Evolutionary conservation across 2,797 vertebrate species (phyloP).

Genomic region (Gallinago nigripennis): DNA sequence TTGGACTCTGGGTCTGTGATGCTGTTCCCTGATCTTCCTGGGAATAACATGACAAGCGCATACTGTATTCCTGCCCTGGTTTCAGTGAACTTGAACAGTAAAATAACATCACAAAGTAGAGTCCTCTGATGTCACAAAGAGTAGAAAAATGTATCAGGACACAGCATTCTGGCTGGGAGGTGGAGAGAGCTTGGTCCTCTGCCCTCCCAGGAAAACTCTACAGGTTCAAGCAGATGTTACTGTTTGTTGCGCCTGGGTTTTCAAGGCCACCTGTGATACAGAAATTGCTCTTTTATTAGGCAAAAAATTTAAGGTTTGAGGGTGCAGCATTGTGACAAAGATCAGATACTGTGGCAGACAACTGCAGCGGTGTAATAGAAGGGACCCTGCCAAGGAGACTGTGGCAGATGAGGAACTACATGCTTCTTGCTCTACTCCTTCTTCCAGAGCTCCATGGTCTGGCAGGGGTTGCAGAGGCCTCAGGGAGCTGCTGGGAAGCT

Average conservation of each 20-base stretch:
- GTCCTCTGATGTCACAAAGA: not conserved
- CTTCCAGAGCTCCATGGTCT: not conserved
- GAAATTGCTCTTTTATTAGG: not conserved
- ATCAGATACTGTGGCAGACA: not conserved
- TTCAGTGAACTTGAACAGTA: not conserved
- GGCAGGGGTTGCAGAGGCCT: not conserved
- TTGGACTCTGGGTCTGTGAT: not conserved
- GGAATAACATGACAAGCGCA: not conserved
- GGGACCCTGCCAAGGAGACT: not conserved
- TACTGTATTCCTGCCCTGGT: not conserved
- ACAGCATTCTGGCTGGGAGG: rapidly evolving
- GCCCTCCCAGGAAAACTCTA: not conserved
- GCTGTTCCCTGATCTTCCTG: not conserved
- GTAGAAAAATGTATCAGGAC: not conserved
- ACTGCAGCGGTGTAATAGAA: not conserved
- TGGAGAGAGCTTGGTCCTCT: not conserved
- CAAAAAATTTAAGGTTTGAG: not conserved
- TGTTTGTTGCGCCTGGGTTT: not conserved
- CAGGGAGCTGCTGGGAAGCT: rapidly evolving
- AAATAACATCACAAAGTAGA: not conserved
- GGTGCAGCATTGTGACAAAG: not conserved
- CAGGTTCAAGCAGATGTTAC: not conserved
- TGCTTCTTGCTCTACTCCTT: not conserved
- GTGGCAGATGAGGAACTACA: not conserved
- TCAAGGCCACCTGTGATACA: not conserved